A percentile compares a stretch with the other conserved stretches of the same genome.
These are phyloP conservation scores for Andrena praecox DNA, from an alignment of 2,888 invertebrate species.

Conservation along the genomic window DNA sequence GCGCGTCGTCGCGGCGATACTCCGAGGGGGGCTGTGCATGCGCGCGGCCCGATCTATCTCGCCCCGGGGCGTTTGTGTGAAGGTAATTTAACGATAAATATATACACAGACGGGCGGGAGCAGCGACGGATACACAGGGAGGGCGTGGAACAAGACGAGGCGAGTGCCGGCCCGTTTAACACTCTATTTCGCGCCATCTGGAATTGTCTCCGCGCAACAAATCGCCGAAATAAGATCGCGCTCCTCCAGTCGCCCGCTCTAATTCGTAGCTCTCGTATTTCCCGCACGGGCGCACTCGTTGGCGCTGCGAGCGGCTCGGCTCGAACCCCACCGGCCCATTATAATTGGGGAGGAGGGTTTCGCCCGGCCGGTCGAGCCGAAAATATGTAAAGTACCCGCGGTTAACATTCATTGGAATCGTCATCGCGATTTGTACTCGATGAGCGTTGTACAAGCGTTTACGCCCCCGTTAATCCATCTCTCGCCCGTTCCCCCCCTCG, in stretches of 20 bases:
- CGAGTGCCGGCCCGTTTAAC: slow-evolving; percentile 1
- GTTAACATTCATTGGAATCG: slow-evolving; percentile 49
- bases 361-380: slow-evolving; percentile 26
- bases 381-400: slow-evolving; percentile 44
- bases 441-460: slow-evolving; percentile 29
- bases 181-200: slow-evolving; percentile 14
- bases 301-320: neutral
- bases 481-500: neutral
- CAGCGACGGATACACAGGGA: slow-evolving; percentile 1
- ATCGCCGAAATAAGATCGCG: slow-evolving; percentile 17
- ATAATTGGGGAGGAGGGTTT: slow-evolving; percentile 12
- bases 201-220: slow-evolving; percentile 16
- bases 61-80: slow-evolving; percentile 50
- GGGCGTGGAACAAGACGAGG: neutral
- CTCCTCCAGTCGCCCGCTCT: neutral
- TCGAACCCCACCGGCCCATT: neutral
- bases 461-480: slow-evolving; percentile 37
- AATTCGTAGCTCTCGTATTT: slow-evolving; percentile 3
- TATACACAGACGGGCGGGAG: neutral
- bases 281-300: neutral
- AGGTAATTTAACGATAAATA: slow-evolving; percentile 64
- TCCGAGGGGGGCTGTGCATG: slow-evolving; percentile 7
- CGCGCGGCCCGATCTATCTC: slow-evolving; percentile 56
- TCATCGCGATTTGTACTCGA: slow-evolving; percentile 40
- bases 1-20: slow-evolving; percentile 37